Base-by-base conservation (phyloP, 1,140 invertebrate species). In the Rhopalosiphum padi region DNA sequence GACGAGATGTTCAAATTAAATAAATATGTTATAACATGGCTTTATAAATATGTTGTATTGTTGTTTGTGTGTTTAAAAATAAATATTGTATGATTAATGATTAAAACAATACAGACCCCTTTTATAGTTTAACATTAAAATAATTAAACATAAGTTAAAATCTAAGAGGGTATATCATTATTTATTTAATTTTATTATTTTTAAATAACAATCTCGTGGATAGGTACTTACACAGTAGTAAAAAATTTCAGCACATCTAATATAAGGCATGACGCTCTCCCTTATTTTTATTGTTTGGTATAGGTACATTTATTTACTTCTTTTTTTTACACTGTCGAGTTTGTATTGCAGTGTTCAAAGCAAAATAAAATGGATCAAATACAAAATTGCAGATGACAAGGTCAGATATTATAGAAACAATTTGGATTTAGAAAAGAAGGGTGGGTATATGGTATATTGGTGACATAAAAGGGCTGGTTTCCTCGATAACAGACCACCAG, bases 341-440 rank as follows among this genome's bases (percentile, higher is more conserved):
- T 46, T 86, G 4, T 86, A 5, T 25, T 11, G 21, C 2, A 55
- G 11, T 55, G 53, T 89, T 55, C 11, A 88, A 88, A 51, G 87
- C 21, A 35, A 51, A 88, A 89, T 37, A 89, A 37, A 55, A 90
- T 15, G 25, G 60, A 90, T 90, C 35, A 68, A 68, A 90, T 23
- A 35, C 30, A 23, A 92, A 92, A 92, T 92, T 92, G 77, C 21
- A 83, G 68, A 83, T 92, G 90, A 92, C 90, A 90, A 68, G 90
- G 90, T 89, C 88, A 89, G 88, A 89, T 55, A 35, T 89, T 55
- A 41, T 53, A 48, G 37, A 91, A 68, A 91, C 41, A 77, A 91
- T 91, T 91, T 91, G 30, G 41, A 35, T 77, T 89, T 90, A 68
- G 53, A 15, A 46, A 46, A 1, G 46, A 68, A 82, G 9, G 30